Evolutionary conservation across 2,797 vertebrate genomes (phyloP).

Genomic region (Octomys mimax): DNA sequence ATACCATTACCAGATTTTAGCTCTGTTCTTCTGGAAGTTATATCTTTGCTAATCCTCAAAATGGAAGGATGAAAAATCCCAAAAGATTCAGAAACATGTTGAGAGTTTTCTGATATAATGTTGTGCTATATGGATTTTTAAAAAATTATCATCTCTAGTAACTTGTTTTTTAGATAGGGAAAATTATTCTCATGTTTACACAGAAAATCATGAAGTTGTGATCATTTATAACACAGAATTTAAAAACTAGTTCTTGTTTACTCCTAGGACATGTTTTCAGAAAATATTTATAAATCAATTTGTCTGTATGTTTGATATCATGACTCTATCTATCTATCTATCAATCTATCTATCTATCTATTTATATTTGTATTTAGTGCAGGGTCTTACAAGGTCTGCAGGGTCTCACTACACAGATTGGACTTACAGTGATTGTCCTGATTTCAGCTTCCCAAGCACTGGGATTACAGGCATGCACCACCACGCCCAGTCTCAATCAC

Average conservation of each 20-base stretch:
- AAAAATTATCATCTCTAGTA: background rate
- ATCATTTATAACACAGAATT: background rate
- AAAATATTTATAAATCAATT: background rate
- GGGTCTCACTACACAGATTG: too few relatives aligned
- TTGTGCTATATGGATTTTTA: background rate
- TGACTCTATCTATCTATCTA: background rate
- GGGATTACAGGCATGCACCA: too few relatives aligned
- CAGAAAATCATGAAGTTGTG: conserved; percentile 12
- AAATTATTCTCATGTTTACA: conserved; percentile 59
- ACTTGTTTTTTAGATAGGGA: background rate
- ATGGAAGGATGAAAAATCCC: background rate
- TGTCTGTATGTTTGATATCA: background rate
- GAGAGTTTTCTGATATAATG: background rate
- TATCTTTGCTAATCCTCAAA: background rate
- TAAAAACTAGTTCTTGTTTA: background rate
- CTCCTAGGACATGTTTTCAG: background rate
- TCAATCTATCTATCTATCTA: background rate
- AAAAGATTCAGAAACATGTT: background rate
- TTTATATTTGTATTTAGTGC: too few relatives aligned
- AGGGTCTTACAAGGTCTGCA: too few relatives aligned
- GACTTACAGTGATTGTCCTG: too few relatives aligned
- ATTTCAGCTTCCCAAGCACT: too few relatives aligned
- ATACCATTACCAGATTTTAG: background rate
- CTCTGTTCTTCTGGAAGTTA: background rate
- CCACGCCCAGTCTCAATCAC: too few relatives aligned